Conservation (phyloP, 2,113 vertebrate species). For the Rhabdornis inornatus region DNA sequence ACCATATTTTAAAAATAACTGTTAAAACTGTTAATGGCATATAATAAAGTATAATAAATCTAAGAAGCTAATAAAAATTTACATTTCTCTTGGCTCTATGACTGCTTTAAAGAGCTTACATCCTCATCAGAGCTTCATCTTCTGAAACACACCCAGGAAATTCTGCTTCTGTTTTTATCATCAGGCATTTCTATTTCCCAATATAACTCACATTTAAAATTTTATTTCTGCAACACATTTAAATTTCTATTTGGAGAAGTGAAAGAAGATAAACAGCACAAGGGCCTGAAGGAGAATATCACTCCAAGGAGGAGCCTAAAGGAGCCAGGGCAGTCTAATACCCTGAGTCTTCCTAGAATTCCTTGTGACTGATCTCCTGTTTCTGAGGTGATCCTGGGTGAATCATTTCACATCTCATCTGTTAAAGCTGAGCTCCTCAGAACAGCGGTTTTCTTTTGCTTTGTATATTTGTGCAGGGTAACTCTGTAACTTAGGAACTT, state of each 20-base stretch:
- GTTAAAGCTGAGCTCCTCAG: background rate
- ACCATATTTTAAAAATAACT: constrained; percentile 1
- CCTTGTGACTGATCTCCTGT: background rate
- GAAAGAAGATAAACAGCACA: background rate
- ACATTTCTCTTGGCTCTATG: background rate
- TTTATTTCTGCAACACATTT: background rate
- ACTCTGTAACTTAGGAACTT: background rate
- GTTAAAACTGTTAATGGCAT: constrained; percentile 46
- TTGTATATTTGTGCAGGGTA: background rate
- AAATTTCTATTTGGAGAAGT: background rate
- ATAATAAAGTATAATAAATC: constrained; percentile 27
- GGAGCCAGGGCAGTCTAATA: background rate
- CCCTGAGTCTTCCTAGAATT: background rate
- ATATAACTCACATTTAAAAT: background rate
- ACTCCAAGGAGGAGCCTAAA: background rate
- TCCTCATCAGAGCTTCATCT: background rate
- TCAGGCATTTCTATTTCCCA: background rate
- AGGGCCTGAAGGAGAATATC: background rate
- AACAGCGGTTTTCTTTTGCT: background rate
- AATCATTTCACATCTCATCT: background rate
- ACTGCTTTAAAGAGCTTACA: background rate
- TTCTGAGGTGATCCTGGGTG: background rate
- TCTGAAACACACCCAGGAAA: constrained; percentile 15
- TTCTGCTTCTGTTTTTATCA: background rate
- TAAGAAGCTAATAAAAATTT: constrained; percentile 28